phyloP scores from a whole-genome alignment of 1,140 invertebrate genomes.

The Phenacoccus solenopsis region DNA sequence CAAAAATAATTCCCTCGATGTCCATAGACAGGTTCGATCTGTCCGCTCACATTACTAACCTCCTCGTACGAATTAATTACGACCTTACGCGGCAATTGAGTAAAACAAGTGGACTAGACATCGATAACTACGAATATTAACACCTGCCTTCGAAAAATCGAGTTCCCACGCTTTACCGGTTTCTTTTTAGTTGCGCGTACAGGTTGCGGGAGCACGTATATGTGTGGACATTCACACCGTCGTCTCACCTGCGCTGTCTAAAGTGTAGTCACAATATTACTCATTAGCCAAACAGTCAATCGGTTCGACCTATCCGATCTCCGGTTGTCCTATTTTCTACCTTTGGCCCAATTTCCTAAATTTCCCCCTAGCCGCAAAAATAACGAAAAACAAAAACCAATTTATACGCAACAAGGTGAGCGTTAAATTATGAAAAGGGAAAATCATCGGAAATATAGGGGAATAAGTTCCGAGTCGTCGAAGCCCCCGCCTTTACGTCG shows the following conservation, averaged over 20 bases:
- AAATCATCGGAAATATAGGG: background rate
- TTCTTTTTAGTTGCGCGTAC: background rate
- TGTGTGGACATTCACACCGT: background rate
- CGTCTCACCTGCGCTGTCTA: background rate
- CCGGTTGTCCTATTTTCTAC: background rate
- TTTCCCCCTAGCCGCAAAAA: no score
- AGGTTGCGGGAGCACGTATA: no score
- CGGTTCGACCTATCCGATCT: background rate
- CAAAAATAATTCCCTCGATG: no score
- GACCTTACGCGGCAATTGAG: background rate
- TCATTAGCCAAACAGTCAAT: background rate
- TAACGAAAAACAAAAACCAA: background rate
- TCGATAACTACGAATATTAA: background rate
- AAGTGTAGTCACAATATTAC: slow-evolving; percentile 2
- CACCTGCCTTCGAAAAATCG: slow-evolving; percentile 5
- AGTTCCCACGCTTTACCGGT: slow-evolving; percentile 15
- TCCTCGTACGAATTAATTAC: background rate
- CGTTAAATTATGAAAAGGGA: background rate
- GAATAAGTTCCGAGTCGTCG: background rate
- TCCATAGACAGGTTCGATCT: background rate
- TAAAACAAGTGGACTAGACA: background rate
- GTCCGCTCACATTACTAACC: background rate
- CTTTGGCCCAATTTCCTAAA: no score
- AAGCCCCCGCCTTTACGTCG: background rate
- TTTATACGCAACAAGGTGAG: background rate